These are phyloP conservation scores for Callopanchax toddi DNA, from an alignment of 2,113 vertebrate genomes.

Conservation along the genomic window DNA sequence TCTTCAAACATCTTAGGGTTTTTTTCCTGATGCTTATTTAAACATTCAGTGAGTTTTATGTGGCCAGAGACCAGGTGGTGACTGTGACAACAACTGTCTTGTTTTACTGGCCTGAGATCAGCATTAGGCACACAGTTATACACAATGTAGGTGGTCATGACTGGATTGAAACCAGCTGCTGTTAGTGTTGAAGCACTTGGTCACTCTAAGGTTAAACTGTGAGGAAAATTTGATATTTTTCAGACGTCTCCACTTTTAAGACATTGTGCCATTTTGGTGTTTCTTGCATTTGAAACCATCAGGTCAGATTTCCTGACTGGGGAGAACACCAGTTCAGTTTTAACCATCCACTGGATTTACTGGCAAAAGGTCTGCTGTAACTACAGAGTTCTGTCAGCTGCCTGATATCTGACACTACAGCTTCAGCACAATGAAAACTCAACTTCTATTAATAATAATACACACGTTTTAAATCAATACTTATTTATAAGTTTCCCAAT, in stretches of 20 bases:
- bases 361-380: too few species aligned
- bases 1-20: background rate
- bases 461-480: too few species aligned
- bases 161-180: slow-evolving; percentile 53
- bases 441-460: too few species aligned
- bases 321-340: background rate
- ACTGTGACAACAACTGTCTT: slow-evolving; percentile 23
- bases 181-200: background rate
- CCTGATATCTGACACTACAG: too few species aligned
- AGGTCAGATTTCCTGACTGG: background rate
- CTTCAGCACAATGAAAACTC: too few species aligned
- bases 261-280: background rate
- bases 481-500: too few species aligned
- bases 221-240: background rate
- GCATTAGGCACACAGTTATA: slow-evolving; percentile 13
- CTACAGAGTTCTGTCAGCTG: too few species aligned
- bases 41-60: background rate
- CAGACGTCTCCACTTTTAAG: background rate
- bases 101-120: slow-evolving; percentile 6
- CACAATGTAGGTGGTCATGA: slow-evolving; percentile 37
- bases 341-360: too few species aligned
- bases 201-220: background rate
- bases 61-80: slow-evolving; percentile 36
- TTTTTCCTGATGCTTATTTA: background rate
- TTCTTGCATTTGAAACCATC: background rate